Percentiles rank a stretch among this genome's conserved stretches.
Conservation (phyloP, 2,888 invertebrate genomes). For the Chrysina gloriosa region DNA sequence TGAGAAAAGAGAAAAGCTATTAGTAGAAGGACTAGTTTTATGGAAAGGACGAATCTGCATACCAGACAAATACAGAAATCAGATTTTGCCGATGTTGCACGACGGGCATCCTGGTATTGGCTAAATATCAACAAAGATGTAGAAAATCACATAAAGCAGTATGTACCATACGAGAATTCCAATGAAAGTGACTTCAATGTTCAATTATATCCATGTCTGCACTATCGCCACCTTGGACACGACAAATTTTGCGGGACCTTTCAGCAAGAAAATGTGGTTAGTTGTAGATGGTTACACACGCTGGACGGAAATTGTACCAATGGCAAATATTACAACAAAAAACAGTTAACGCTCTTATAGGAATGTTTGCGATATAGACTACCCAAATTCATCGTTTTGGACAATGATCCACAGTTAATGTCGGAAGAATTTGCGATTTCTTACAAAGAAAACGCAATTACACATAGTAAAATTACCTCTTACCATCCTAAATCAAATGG, state of each 20-base stretch:
- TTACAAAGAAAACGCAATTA: too few relatives aligned
- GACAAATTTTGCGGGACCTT: slow-evolving; percentile 45
- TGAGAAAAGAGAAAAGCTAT: slow-evolving; percentile 48
- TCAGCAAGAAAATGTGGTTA: slow-evolving; percentile 53
- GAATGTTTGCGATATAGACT: too few relatives aligned
- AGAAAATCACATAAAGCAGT: slow-evolving; percentile 22
- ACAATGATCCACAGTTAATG: too few relatives aligned
- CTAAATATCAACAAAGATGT: slow-evolving; percentile 47
- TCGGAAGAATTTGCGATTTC: too few relatives aligned
- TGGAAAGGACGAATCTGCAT: slow-evolving; percentile 43
- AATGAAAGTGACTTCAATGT: slow-evolving; percentile 32
- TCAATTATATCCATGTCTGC: slow-evolving; percentile 44
- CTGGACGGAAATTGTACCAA: too few relatives aligned
- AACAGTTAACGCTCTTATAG: too few relatives aligned
- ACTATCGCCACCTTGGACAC: slow-evolving; percentile 38
- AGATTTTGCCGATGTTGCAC: slow-evolving; percentile 42
- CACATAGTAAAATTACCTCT: too few relatives aligned
- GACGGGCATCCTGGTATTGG: slow-evolving; percentile 48
- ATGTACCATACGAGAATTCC: slow-evolving; percentile 44
- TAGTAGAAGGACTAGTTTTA: slow-evolving; percentile 42
- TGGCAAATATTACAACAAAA: too few relatives aligned
- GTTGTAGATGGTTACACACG: too few relatives aligned
- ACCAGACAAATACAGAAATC: slow-evolving; percentile 8
- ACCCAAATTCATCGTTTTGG: too few relatives aligned
- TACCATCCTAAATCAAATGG: too few relatives aligned